Percentiles rank a stretch among this genome's conserved stretches.
These are phyloP conservation scores for Chlamydotis undulata DNA, from an alignment of 2,113 vertebrate species.

Conservation along the genomic window DNA sequence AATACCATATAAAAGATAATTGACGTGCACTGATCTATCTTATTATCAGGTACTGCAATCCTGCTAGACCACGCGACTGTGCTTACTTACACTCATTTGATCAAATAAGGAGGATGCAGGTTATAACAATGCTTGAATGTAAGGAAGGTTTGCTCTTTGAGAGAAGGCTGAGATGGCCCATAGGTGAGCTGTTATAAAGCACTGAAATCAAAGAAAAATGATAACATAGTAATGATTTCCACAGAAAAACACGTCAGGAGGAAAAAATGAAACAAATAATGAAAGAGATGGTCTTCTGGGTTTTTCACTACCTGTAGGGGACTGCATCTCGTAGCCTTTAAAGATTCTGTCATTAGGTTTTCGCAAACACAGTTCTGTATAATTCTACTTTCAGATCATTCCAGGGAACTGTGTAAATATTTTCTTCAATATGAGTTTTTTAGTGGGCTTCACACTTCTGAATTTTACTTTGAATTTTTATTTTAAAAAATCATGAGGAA, in stretches of 20 bases:
- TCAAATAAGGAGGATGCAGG: background rate
- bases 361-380: background rate
- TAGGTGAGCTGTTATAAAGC: background rate
- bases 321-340: background rate
- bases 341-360: background rate
- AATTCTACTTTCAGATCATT: background rate
- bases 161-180: background rate
- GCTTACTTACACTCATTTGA: background rate
- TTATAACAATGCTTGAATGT: background rate
- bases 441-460: background rate
- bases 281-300: background rate
- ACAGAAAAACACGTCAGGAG: background rate
- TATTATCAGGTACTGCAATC: background rate
- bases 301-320: background rate
- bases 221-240: background rate
- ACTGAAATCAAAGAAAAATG: background rate
- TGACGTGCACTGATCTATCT: background rate
- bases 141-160: background rate
- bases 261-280: background rate
- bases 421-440: background rate
- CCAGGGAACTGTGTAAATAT: background rate
- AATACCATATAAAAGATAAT: background rate
- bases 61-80: background rate
- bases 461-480: background rate
- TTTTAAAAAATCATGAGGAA: background rate